phyloP scores from a whole-genome alignment of 2,797 vertebrate genomes.

The Trematomus bernacchii region DNA sequence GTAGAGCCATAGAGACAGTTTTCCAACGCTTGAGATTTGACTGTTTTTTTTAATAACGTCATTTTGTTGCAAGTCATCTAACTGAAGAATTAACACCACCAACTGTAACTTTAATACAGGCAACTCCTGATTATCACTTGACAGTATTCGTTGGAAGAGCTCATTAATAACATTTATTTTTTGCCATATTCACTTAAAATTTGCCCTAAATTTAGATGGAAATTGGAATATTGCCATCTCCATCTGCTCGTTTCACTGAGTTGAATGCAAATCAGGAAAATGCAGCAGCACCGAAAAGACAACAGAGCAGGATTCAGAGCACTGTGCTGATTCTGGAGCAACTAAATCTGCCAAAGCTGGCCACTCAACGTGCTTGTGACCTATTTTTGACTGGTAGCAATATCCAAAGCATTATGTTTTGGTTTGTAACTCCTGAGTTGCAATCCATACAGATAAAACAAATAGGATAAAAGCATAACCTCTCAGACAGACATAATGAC shows the following conservation, averaged over 20 bases:
- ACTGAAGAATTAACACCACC: neutral
- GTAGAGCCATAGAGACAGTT: neutral
- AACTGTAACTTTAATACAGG: neutral
- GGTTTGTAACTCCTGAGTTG: neutral
- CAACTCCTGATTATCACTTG: neutral
- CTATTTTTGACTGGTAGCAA: neutral
- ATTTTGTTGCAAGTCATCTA: neutral
- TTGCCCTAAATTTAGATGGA: neutral
- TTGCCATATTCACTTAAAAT: neutral
- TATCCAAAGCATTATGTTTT: neutral
- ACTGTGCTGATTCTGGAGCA: conserved; percentile 41
- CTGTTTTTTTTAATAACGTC: neutral
- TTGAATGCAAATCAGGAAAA: neutral
- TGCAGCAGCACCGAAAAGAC: neutral
- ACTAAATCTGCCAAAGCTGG: neutral
- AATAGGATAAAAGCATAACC: neutral
- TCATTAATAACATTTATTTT: neutral
- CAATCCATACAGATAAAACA: neutral
- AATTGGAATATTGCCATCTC: neutral
- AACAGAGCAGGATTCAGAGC: neutral
- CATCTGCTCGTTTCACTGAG: conserved; percentile 1
- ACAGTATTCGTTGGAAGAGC: neutral
- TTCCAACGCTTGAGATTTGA: neutral
- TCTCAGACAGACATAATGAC: neutral
- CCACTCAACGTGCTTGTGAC: neutral